Conservation (phyloP, 2,888 invertebrate species). For the Sminthurides aquaticus region DNA sequence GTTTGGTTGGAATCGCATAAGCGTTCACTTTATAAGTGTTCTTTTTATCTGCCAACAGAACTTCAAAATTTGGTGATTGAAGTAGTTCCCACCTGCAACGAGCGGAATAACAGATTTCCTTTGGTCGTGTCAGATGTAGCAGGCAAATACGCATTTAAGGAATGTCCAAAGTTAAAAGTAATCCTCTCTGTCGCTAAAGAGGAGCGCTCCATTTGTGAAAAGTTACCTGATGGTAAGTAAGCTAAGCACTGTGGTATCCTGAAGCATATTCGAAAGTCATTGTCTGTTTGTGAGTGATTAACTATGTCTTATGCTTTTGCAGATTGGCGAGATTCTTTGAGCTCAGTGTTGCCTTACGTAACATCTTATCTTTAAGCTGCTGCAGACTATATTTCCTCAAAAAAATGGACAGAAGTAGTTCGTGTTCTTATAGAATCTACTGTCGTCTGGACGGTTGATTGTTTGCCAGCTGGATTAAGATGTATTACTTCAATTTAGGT, state of each 20-base stretch:
- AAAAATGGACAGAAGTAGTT: not conserved
- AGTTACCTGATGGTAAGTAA: not conserved
- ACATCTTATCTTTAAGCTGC: not conserved
- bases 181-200: not conserved
- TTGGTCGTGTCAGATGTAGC: not conserved
- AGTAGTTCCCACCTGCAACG: not conserved
- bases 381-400: too few species aligned
- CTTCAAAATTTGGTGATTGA: not conserved
- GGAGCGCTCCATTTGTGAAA: not conserved
- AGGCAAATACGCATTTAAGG: not conserved
- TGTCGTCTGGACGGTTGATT: too few species aligned
- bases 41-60: not conserved
- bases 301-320: too few species aligned
- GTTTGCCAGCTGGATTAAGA: too few species aligned
- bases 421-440: not conserved
- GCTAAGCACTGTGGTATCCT: too few species aligned
- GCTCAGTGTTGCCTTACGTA: not conserved
- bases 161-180: not conserved
- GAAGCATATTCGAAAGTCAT: not conserved
- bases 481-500: too few species aligned
- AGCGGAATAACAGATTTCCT: not conserved
- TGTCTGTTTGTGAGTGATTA: not conserved
- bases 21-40: too few species aligned
- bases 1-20: too few species aligned
- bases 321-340: not conserved